Percentiles rank a stretch among this genome's conserved stretches.
These are phyloP conservation scores for Lepidochrysops patricia DNA, from an alignment of 2,888 invertebrate species.

Conservation along the genomic window DNA sequence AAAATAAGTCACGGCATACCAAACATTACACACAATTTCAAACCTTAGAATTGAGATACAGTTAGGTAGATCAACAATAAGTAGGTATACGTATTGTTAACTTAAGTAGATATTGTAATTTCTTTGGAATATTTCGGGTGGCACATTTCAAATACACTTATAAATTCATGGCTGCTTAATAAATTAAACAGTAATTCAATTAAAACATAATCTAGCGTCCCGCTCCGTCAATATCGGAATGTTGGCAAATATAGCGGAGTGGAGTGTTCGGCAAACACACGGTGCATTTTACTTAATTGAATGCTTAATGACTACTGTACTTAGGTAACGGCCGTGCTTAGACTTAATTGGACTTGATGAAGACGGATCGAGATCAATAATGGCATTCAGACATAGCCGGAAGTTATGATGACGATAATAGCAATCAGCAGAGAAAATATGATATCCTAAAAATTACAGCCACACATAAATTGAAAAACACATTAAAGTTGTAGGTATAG, in stretches of 20 bases:
- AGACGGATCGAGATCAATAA: neutral
- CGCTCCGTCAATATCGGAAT: conserved; percentile 19
- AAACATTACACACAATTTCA: no score
- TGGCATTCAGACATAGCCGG: neutral
- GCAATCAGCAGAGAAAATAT: no score
- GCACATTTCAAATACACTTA: neutral
- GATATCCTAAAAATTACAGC: no score
- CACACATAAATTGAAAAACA: no score
- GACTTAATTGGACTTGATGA: neutral
- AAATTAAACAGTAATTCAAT: conserved; percentile 11
- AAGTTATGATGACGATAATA: neutral
- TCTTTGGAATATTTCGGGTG: neutral
- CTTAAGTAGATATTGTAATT: no score
- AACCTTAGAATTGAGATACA: no score
- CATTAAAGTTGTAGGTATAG: no score
- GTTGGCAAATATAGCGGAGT: conserved; percentile 40
- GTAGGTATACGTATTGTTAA: no score
- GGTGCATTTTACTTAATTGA: conserved; percentile 62
- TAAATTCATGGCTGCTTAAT: neutral
- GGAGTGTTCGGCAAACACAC: conserved; percentile 52
- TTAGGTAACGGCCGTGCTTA: neutral
- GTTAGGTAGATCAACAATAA: no score
- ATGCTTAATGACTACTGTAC: conserved; percentile 48
- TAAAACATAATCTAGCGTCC: conserved; percentile 3
- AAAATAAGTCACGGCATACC: no score